A percentile compares a stretch with the other conserved stretches of the same genome.
Conservation (phyloP, 2,113 vertebrate species). For the Psittacula cyanocephala region DNA sequence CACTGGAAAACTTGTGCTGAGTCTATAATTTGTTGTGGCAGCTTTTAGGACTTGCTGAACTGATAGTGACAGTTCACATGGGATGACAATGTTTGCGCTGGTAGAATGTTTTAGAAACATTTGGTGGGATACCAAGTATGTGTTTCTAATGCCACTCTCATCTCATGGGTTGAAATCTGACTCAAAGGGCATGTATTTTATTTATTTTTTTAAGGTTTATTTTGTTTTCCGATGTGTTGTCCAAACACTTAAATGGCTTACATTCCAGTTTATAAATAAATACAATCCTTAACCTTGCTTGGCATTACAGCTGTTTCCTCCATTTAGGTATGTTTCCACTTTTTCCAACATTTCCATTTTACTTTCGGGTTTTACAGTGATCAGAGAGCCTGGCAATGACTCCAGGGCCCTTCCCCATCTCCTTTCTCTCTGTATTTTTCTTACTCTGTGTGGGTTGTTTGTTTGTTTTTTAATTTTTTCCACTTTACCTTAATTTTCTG, state of each 20-base stretch:
- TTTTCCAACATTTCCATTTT: background rate
- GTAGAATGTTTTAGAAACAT: background rate
- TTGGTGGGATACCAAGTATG: background rate
- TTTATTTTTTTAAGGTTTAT: background rate
- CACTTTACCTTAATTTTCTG: background rate
- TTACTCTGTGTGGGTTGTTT: background rate
- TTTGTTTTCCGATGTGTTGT: background rate
- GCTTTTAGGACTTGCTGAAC: background rate
- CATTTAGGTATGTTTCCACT: background rate
- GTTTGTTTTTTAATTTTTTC: too few species aligned
- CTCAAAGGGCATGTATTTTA: background rate
- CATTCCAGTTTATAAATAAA: slow-evolving; percentile 1
- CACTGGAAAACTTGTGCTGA: background rate
- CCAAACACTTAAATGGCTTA: background rate
- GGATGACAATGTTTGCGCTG: background rate
- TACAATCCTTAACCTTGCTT: background rate
- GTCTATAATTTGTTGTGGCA: background rate
- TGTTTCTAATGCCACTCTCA: background rate
- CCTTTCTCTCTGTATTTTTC: background rate
- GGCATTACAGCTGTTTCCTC: background rate
- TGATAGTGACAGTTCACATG: background rate
- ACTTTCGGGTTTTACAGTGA: background rate
- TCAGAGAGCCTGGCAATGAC: background rate
- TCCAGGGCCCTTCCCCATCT: background rate
- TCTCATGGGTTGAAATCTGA: background rate